Base-by-base conservation (phyloP, 2,888 invertebrate genomes). In the Pecten maximus region DNA sequence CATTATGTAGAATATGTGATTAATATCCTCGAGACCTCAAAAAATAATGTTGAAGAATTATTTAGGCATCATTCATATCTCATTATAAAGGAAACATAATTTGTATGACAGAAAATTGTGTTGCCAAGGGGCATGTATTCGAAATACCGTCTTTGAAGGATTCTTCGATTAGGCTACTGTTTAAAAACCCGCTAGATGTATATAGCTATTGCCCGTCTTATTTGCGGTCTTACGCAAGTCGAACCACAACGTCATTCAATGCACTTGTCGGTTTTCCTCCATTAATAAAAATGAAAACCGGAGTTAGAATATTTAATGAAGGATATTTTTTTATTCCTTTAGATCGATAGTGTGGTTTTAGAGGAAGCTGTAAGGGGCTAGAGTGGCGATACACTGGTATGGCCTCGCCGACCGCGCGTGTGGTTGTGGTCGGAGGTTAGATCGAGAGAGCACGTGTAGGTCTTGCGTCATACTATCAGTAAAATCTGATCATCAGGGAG, bases 1-100 rank as follows among this genome's bases (percentile, higher is more conserved):
- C 88, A 88, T 88, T 48, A 44, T 88, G 40, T 44, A 3, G 40
- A 88, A 88, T 88, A 44, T 44, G 40, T 88, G 88, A 88, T 88
- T 40, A 88, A 88, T 88, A 44, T 88, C 48, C 40, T 35, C 35
- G 35, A 74, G 74, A 74, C 74, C 74, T 74, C 74, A 35, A 74
- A 74, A 74, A 74, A 74, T 74, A 74, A 74, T 74, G 74, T 74
- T 74, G 74, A 74, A 74, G 74, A 74, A 74, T 74, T 74, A 74
- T 74, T 74, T 74, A 74, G 74, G 74, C 35, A 74, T 74, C 74
- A 74, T 74, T 74, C 74, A 74, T 23, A 74, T 74, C 74, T 74
- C 74, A 74, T 74, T 74, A 74, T 74, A 35, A 35, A 35, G 35
- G 74, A 74, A 74, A 74, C 35, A 74, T 35, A 74, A 74, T 74